phyloP scores from a whole-genome alignment of 2,113 vertebrate species.

The Paratilapia polleni region DNA sequence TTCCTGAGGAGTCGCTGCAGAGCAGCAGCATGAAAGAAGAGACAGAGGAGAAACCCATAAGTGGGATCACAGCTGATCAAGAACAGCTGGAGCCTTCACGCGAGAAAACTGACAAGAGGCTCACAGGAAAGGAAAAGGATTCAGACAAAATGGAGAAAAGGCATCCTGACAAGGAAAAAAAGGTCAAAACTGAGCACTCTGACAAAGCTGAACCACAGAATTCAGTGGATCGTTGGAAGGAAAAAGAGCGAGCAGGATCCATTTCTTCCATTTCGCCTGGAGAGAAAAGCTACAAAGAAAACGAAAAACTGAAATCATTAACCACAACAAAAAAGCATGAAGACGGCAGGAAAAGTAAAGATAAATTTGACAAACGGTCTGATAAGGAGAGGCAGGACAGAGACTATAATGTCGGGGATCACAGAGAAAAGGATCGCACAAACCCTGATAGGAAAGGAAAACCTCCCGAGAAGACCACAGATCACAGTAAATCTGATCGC shows the following conservation, averaged over 20 bases:
- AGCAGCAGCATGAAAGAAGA: constrained; percentile 81
- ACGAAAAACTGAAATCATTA: constrained; percentile 86
- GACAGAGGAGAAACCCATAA: constrained; percentile 81
- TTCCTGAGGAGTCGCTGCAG: constrained; percentile 72
- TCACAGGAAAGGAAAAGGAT: constrained; percentile 87
- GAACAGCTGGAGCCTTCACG: constrained; percentile 85
- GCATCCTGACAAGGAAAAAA: constrained; percentile 92
- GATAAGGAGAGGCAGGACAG: constrained; percentile 89
- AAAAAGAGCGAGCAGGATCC: constrained; percentile 74
- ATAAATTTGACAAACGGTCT: constrained; percentile 88
- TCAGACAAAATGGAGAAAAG: constrained; percentile 89
- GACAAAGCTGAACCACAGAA: constrained; percentile 89
- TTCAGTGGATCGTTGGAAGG: constrained; percentile 85
- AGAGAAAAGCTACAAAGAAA: constrained; percentile 91
- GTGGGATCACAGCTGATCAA: constrained; percentile 82
- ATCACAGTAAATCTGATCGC: constrained; percentile 86
- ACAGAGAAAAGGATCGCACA: constrained; percentile 86
- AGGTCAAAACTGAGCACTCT: constrained; percentile 86
- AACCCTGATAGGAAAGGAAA: constrained; percentile 87
- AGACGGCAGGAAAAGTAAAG: constrained; percentile 90
- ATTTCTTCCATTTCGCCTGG: constrained; percentile 75
- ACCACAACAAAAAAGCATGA: constrained; percentile 85
- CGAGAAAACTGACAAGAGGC: constrained; percentile 89
- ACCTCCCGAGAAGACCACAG: constrained; percentile 84
- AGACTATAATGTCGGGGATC: constrained; percentile 85